These are phyloP conservation scores for Hartigia nigra DNA, from an alignment of 2,888 invertebrate genomes.

Conservation along the genomic window DNA sequence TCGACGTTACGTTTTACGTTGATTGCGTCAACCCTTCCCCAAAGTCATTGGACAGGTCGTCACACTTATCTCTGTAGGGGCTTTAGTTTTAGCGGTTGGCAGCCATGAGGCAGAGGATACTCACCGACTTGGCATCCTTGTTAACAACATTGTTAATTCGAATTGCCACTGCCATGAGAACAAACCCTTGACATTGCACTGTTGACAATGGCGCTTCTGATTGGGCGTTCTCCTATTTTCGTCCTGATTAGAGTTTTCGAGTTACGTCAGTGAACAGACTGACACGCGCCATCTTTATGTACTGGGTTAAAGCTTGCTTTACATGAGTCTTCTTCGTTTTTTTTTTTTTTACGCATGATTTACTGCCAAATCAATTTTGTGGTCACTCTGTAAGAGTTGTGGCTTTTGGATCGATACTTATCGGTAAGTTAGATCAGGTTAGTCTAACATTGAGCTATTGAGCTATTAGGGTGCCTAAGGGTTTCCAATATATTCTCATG, in stretches of 20 bases:
- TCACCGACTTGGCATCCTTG: conserved; percentile 32
- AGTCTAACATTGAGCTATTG: neutral
- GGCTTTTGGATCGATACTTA: neutral
- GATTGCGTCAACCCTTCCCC: conserved; percentile 64
- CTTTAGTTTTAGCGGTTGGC: conserved; percentile 14
- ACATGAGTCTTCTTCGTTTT: neutral
- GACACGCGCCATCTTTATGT: neutral
- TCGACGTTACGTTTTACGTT: conserved; percentile 65
- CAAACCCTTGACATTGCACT: neutral
- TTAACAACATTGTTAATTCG: conserved; percentile 61
- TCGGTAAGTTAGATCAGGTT: neutral
- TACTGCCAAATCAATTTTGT: neutral
- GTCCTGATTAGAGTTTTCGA: conserved; percentile 15
- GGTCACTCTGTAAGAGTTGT: neutral
- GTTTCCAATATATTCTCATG: conserved; percentile 27
- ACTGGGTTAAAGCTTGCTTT: neutral
- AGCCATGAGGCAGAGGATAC: neutral
- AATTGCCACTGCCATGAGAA: neutral
- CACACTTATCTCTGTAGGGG: conserved; percentile 61
- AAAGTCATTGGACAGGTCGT: conserved; percentile 63
- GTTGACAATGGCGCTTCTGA: conserved; percentile 11
- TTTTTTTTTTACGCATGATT: neutral
- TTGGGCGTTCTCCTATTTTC: conserved; percentile 11
- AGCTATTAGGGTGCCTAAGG: conserved; percentile 20
- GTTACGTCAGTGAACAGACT: neutral